Evolutionary conservation across 2,113 vertebrate species (phyloP).

Genomic region (Paracanthobrama guichenoti): DNA sequence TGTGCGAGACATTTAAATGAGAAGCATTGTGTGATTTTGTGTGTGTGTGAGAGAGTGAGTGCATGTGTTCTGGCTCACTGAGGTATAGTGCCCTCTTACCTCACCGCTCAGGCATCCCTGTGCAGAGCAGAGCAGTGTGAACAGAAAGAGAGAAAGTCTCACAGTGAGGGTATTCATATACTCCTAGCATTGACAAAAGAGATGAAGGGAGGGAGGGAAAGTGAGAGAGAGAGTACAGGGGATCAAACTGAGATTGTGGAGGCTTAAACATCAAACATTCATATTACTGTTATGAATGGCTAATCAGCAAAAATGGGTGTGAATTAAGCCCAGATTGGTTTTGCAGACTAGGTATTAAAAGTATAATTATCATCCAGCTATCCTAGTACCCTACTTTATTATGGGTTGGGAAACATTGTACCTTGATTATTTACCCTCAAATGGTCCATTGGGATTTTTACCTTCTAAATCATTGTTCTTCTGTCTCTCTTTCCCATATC

Average conservation of each 20-base stretch:
- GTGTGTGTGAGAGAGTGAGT: slow-evolving; percentile 18
- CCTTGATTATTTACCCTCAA: neutral
- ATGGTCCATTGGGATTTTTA: neutral
- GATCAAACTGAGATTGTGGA: slow-evolving; percentile 42
- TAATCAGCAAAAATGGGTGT: slow-evolving; percentile 27
- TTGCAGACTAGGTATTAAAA: slow-evolving; percentile 1
- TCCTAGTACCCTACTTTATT: neutral
- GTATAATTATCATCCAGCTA: slow-evolving; percentile 2
- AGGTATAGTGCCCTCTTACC: slow-evolving; percentile 73
- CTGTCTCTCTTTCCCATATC: neutral
- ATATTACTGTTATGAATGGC: slow-evolving; percentile 41
- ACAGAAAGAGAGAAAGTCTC: slow-evolving; percentile 73
- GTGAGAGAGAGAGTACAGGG: slow-evolving; percentile 34
- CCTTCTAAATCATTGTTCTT: neutral
- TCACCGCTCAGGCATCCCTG: slow-evolving; percentile 79
- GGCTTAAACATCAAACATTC: slow-evolving; percentile 41
- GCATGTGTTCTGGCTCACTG: slow-evolving; percentile 54
- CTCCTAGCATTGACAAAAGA: slow-evolving; percentile 71
- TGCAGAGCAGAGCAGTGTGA: slow-evolving; percentile 70
- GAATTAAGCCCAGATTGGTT: slow-evolving; percentile 5
- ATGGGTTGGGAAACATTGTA: neutral
- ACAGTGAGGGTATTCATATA: slow-evolving; percentile 80
- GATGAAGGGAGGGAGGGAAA: slow-evolving; percentile 57
- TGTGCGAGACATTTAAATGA: slow-evolving; percentile 4
- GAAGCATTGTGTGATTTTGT: slow-evolving; percentile 53